Evolutionary conservation across 2,113 vertebrate genomes (phyloP), one percentile per base, ranked within the genome.

Genomic region (Choloepus hoffmanni): DNA sequence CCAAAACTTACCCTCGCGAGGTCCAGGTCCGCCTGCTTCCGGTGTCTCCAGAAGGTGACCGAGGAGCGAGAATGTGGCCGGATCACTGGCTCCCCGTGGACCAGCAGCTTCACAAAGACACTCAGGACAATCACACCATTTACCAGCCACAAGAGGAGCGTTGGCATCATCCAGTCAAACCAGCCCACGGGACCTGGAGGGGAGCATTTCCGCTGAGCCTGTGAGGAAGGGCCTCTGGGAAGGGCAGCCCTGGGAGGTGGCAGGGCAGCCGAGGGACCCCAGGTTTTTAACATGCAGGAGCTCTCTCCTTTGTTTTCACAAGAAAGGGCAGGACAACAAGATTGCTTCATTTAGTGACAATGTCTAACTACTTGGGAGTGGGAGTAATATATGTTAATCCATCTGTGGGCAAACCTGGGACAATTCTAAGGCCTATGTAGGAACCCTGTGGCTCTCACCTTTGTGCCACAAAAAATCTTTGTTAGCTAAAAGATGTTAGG

Each of bases 11-110:
- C 99, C 98, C 99, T 98, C 94, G 99, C 98, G 10, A 99, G 98
- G 96, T 99, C 99, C 83, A 99, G 96, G 97, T 99, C 99, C 0
- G 99, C 99, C 86, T 99, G 99, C 93, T 99, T 99, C 95, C 99
- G 99, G 95, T 99, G 99, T 88, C 99, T 99, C 99, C 99, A 99
- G 98, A 99, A 99, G 0, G 98, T 99, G 91, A 99, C 99, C 0
- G 99, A 99, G 0, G 99, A 99, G 12, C 99, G 99, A 0, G 99
- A 99, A 96, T 99, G 99, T 6, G 99, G 98, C 23, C 98, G 99
- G 9, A 99, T 99, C 95, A 99, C 99, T 0, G 99, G 99, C 95
- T 99, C 99, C 96, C 99, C 99, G 0, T 99, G 98, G 98, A 99
- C 99, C 24, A 99, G 98, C 40, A 99, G 99, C 92, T 99, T 99